phyloP scores from a whole-genome alignment of 2,113 vertebrate species.

The Corydoras sp. region DNA sequence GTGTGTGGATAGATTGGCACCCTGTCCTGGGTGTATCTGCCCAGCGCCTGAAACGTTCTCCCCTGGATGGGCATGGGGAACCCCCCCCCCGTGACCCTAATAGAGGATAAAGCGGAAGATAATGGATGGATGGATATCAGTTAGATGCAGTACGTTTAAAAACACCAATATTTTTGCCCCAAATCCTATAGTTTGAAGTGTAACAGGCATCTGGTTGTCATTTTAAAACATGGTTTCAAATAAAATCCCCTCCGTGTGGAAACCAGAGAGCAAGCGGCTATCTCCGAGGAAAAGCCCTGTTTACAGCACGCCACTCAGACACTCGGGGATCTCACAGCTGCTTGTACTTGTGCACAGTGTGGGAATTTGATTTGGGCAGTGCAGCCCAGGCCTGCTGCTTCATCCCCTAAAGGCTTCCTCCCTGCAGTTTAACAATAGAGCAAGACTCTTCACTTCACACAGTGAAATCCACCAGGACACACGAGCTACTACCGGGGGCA shows the following conservation, averaged over 20 bases:
- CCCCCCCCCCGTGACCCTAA: too few relatives aligned
- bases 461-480: not conserved
- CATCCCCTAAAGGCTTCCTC: constrained; percentile 12
- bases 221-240: too few relatives aligned
- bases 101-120: too few relatives aligned
- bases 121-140: too few relatives aligned
- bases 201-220: too few relatives aligned
- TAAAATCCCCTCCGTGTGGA: not conserved
- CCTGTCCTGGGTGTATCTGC: too few relatives aligned
- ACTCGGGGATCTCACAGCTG: constrained; percentile 23
- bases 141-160: too few relatives aligned
- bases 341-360: constrained; percentile 14
- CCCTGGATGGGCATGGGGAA: too few relatives aligned
- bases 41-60: too few relatives aligned
- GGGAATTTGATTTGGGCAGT: constrained; percentile 19
- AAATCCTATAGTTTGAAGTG: too few relatives aligned
- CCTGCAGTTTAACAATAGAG: constrained; percentile 5
- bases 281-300: constrained; percentile 24
- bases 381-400: constrained; percentile 16
- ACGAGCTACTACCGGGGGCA: not conserved
- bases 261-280: constrained; percentile 13
- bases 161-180: too few relatives aligned
- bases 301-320: constrained; percentile 28
- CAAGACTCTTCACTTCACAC: constrained; percentile 10
- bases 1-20: too few relatives aligned